Conservation (phyloP, 2,888 invertebrate species). For the Dexiosoma caninum region DNA sequence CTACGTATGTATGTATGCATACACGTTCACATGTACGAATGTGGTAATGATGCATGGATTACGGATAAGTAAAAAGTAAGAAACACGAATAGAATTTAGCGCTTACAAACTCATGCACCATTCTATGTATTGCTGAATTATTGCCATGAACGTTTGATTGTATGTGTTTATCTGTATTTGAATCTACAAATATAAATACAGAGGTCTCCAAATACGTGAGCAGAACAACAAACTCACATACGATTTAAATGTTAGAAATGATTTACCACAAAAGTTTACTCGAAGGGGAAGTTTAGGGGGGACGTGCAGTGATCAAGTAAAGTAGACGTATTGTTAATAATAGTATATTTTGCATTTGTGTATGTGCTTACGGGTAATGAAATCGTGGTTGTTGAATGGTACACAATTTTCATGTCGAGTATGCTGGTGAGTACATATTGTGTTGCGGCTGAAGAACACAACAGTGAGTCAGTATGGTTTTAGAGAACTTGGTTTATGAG, state of each 20-base stretch:
- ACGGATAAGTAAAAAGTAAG: too few relatives aligned
- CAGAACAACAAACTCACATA: background rate
- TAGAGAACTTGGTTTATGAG: conserved; percentile 3
- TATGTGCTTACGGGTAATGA: background rate
- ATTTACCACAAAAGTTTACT: conserved; percentile 8
- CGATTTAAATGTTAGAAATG: background rate
- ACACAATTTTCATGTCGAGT: background rate
- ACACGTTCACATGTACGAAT: background rate
- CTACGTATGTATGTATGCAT: background rate
- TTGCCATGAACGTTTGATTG: background rate
- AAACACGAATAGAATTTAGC: too few relatives aligned
- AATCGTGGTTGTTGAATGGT: background rate
- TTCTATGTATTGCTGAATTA: too few relatives aligned
- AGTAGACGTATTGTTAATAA: background rate
- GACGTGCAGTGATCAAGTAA: background rate
- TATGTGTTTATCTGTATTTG: too few relatives aligned
- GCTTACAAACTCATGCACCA: too few relatives aligned
- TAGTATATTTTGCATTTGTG: background rate
- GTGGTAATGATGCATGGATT: too few relatives aligned
- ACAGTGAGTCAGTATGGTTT: background rate
- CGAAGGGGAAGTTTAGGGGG: too few relatives aligned
- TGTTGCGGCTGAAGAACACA: conserved; percentile 14
- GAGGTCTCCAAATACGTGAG: conserved; percentile 17
- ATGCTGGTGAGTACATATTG: background rate
- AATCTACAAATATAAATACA: background rate